Percentiles rank a stretch among this genome's conserved stretches.
Conservation (phyloP, 2,888 invertebrate species). For the Ypsolopha scabrella region DNA sequence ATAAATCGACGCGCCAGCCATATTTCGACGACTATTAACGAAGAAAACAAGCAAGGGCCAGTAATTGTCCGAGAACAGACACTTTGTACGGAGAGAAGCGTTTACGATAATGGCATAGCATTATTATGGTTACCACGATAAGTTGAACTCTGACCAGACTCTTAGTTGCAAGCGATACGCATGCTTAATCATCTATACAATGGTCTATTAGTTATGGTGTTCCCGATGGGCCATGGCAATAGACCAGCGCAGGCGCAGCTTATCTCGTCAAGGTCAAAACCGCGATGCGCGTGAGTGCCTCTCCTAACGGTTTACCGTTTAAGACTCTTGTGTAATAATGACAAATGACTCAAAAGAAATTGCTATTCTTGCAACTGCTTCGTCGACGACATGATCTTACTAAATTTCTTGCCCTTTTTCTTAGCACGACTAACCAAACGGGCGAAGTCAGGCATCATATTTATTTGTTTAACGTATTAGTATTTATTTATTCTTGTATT, state of each 20-base stretch:
- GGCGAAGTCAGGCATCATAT: too few species aligned
- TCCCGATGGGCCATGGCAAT: constrained; percentile 13
- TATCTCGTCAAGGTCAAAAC: constrained; percentile 29
- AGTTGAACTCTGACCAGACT: too few species aligned
- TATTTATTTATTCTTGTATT: too few species aligned
- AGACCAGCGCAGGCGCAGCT: constrained; percentile 12
- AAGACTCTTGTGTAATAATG: not conserved
- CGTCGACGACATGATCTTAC: too few species aligned
- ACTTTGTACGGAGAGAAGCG: constrained; percentile 14
- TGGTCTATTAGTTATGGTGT: not conserved
- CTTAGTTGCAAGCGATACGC: not conserved
- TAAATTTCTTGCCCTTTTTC: too few species aligned
- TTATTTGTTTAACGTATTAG: too few species aligned
- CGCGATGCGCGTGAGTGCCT: constrained; percentile 19
- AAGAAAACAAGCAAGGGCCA: constrained; percentile 1
- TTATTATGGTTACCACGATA: not conserved
- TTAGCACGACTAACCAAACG: too few species aligned
- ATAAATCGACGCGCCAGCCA: not conserved
- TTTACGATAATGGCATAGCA: constrained; percentile 20
- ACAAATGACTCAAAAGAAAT: not conserved
- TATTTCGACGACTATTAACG: not conserved
- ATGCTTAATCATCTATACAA: not conserved
- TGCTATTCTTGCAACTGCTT: too few species aligned
- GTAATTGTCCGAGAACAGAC: constrained; percentile 3
- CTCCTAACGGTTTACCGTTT: not conserved